These are phyloP conservation scores for Hyla sarda DNA, from an alignment of 2,113 vertebrate genomes.

Conservation along the genomic window DNA sequence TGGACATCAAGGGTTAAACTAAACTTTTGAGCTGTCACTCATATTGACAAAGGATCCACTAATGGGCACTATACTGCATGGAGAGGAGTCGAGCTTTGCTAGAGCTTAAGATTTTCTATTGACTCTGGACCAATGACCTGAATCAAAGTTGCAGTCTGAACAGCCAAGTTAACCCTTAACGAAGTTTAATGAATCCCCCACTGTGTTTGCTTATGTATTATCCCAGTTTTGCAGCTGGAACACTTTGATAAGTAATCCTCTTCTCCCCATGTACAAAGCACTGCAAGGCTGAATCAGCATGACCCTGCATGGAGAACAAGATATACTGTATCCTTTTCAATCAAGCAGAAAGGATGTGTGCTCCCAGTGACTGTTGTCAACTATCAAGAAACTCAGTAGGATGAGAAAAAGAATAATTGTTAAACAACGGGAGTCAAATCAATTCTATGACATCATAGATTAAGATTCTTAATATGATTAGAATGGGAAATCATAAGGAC, in stretches of 20 bases:
- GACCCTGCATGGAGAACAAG: slow-evolving; percentile 49
- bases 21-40: slow-evolving; percentile 22
- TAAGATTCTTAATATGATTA: slow-evolving; percentile 35
- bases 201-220: slow-evolving; percentile 45
- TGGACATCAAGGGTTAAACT: slow-evolving; percentile 11
- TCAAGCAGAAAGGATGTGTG: slow-evolving; percentile 52
- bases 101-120: slow-evolving; percentile 35
- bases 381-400: slow-evolving; percentile 52
- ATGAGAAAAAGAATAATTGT: slow-evolving; percentile 43
- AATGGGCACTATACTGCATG: slow-evolving; percentile 7
- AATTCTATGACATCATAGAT: slow-evolving; percentile 21
- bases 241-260: slow-evolving; percentile 56
- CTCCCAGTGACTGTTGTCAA: slow-evolving; percentile 52
- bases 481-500: neutral
- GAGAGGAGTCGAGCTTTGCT: slow-evolving; percentile 10
- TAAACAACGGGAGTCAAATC: slow-evolving; percentile 51
- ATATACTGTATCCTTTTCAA: slow-evolving; percentile 54
- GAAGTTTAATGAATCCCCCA: slow-evolving; percentile 25
- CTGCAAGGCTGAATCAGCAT: slow-evolving; percentile 56
- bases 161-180: slow-evolving; percentile 46
- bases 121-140: slow-evolving; percentile 41
- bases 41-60: slow-evolving; percentile 10
- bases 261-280: slow-evolving; percentile 57
- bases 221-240: slow-evolving; percentile 55
- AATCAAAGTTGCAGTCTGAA: slow-evolving; percentile 43